These are phyloP conservation scores for Drosophila eugracilis DNA, from an alignment of 1,140 invertebrate genomes.

Conservation along the genomic window DNA sequence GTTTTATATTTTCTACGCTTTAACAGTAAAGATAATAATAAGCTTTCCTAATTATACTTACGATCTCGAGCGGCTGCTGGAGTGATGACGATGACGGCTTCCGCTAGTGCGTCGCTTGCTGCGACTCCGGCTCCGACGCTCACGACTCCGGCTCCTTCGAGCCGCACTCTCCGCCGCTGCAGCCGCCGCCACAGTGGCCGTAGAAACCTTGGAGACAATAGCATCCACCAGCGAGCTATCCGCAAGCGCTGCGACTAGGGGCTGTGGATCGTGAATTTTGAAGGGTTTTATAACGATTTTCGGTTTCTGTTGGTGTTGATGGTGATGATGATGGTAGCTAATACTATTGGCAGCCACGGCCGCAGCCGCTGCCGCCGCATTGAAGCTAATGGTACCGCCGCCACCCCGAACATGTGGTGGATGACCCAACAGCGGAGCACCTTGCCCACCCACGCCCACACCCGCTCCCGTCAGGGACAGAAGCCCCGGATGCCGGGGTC, in stretches of 20 bases:
- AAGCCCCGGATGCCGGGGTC: constrained; percentile 44
- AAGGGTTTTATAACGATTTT: constrained; percentile 85
- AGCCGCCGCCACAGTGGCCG: constrained; percentile 79
- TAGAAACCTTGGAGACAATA: constrained; percentile 83
- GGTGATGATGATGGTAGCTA: constrained; percentile 74
- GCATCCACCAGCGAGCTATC: constrained; percentile 81
- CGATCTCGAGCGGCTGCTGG: constrained; percentile 85
- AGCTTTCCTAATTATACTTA: constrained; percentile 69
- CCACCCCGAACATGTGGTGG: constrained; percentile 29
- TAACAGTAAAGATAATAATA: too few relatives aligned
- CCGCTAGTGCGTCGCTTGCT: constrained; percentile 62
- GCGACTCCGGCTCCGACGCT: constrained; percentile 71
- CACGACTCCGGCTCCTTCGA: constrained; percentile 74
- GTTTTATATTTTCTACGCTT: too few relatives aligned
- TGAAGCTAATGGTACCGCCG: constrained; percentile 56
- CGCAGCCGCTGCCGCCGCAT: constrained; percentile 68
- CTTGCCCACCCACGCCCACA: constrained; percentile 44
- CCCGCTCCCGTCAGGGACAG: constrained; percentile 37
- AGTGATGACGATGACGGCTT: constrained; percentile 66
- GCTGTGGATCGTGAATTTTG: constrained; percentile 85
- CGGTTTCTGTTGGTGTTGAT: constrained; percentile 73
- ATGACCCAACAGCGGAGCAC: constrained; percentile 48
- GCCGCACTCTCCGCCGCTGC: constrained; percentile 80
- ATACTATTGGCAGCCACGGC: constrained; percentile 78
- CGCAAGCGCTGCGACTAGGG: constrained; percentile 77